Conservation (phyloP, 2,797 vertebrate species). For the Perodicticus potto region DNA sequence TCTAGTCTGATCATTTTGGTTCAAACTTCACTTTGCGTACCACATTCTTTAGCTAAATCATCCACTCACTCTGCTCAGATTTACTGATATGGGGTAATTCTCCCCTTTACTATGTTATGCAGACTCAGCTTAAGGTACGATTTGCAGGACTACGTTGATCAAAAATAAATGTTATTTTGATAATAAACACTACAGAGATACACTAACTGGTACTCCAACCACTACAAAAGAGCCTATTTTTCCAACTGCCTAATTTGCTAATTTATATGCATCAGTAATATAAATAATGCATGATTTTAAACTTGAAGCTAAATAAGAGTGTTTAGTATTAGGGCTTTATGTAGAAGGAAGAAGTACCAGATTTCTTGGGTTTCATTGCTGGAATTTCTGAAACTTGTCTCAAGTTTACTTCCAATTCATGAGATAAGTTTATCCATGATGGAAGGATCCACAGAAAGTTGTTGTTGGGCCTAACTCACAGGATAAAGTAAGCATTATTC, state of each 20-base stretch:
- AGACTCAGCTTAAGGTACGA: background rate
- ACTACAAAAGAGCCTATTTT: background rate
- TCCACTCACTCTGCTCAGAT: background rate
- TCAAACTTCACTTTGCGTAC: background rate
- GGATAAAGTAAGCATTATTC: background rate
- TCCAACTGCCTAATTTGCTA: background rate
- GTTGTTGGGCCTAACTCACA: background rate
- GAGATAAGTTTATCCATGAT: background rate
- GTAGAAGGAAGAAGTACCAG: background rate
- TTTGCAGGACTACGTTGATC: background rate
- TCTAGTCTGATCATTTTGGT: background rate
- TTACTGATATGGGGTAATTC: background rate
- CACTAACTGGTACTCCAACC: background rate
- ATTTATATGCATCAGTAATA: background rate
- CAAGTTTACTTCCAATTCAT: background rate
- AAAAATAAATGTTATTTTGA: background rate
- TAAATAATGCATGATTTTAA: background rate
- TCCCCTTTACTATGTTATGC: background rate
- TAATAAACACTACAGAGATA: background rate
- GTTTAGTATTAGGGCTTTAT: background rate
- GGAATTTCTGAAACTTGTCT: conserved; percentile 7
- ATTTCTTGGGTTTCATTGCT: background rate
- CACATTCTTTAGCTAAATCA: background rate
- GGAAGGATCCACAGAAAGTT: background rate
- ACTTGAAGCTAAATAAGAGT: background rate